Evolutionary conservation across 2,797 vertebrate species (phyloP).

Genomic region (Fratercula arctica): DNA sequence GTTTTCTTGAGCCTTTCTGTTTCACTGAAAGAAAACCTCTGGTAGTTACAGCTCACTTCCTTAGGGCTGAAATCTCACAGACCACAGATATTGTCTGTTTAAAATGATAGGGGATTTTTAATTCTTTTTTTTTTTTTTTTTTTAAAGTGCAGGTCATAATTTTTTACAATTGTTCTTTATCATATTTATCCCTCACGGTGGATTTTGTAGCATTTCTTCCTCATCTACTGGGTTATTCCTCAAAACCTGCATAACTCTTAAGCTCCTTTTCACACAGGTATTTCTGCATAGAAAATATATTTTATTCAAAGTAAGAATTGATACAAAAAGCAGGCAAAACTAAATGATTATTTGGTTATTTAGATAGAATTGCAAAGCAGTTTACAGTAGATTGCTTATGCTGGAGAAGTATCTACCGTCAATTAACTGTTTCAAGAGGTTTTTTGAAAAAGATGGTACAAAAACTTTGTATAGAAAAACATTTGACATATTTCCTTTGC

Average conservation of each 20-base stretch:
- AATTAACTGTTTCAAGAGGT: not conserved
- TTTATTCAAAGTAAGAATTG: not conserved
- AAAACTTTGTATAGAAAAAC: not conserved
- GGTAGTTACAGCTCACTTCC: not conserved
- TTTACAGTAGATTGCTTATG: not conserved
- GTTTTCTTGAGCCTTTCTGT: not conserved
- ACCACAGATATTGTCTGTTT: not conserved
- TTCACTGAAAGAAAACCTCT: not conserved
- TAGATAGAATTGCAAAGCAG: not conserved
- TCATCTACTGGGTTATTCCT: not conserved
- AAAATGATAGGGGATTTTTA: not conserved
- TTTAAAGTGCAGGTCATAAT: not conserved
- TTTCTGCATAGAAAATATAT: not conserved
- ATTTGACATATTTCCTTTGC: not conserved
- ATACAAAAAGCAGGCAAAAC: not conserved
- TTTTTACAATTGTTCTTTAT: not conserved
- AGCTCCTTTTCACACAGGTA: not conserved
- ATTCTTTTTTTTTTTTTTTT: not conserved
- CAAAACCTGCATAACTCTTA: not conserved
- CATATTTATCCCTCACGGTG: rapidly evolving
- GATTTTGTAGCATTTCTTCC: not conserved
- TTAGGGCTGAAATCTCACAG: not conserved
- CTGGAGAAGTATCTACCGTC: not conserved
- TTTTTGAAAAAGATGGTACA: not conserved
- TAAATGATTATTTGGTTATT: not conserved